Conservation (phyloP, 2,113 vertebrate genomes). For the Bungarus multicinctus region DNA sequence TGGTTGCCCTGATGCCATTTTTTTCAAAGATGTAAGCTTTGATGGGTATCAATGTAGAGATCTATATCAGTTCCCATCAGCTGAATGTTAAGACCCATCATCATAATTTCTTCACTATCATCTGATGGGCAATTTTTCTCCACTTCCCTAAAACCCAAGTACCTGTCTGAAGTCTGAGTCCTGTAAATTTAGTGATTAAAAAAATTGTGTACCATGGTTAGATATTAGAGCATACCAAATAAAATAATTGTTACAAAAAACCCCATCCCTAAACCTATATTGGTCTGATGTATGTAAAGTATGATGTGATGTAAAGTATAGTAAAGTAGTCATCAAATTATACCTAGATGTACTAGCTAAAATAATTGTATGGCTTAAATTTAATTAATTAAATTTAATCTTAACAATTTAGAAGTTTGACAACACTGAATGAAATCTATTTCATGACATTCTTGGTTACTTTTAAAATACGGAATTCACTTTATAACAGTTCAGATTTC, state of each 20-base stretch:
- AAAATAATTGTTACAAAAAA: background rate
- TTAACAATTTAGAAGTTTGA: background rate
- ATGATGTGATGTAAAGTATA: background rate
- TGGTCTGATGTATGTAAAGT: background rate
- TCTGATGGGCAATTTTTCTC: background rate
- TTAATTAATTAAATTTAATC: background rate
- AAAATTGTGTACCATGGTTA: background rate
- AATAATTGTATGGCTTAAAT: background rate
- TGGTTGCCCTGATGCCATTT: background rate
- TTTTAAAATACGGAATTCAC: background rate
- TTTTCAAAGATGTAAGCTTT: background rate
- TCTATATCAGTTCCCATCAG: background rate
- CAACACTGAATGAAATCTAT: background rate
- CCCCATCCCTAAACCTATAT: background rate
- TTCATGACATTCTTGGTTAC: background rate
- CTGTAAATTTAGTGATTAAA: background rate
- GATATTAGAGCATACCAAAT: background rate
- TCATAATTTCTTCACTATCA: background rate
- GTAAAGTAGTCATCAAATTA: background rate
- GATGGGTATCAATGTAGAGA: background rate
- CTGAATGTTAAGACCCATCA: background rate
- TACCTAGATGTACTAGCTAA: background rate
- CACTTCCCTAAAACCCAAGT: background rate
- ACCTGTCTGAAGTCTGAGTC: background rate
- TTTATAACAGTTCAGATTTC: background rate